These are phyloP conservation scores for Melipona quadrifasciata DNA, from an alignment of 1,140 invertebrate genomes.

Conservation along the genomic window DNA sequence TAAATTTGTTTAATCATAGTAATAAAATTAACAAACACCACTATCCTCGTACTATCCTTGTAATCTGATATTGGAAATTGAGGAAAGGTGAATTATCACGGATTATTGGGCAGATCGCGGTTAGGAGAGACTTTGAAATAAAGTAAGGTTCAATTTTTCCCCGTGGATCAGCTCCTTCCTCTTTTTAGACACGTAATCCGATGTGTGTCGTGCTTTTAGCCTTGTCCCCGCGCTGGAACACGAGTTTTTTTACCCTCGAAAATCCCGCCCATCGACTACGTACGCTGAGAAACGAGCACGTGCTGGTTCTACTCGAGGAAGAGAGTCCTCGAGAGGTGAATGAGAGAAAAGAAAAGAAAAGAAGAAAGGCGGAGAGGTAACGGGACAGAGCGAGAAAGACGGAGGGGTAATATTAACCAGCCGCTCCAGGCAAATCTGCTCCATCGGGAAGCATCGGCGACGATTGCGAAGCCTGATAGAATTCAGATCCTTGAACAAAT, in stretches of 20 bases:
- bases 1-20: too few relatives aligned
- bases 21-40: not conserved
- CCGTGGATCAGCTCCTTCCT: slow-evolving; percentile 12
- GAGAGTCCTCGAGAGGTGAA: slow-evolving; percentile 54
- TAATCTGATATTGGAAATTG: not conserved
- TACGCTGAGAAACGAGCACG: slow-evolving; percentile 66
- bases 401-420: slow-evolving; percentile 49
- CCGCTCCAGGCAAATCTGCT: slow-evolving; percentile 40
- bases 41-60: not conserved
- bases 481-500: slow-evolving; percentile 51
- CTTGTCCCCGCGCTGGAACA: slow-evolving; percentile 62
- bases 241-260: slow-evolving; percentile 65
- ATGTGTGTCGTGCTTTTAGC: slow-evolving; percentile 62
- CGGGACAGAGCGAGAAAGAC: slow-evolving; percentile 8
- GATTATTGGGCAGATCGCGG: not conserved
- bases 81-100: not conserved
- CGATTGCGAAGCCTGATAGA: slow-evolving; percentile 48
- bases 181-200: slow-evolving; percentile 52
- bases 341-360: slow-evolving; percentile 37
- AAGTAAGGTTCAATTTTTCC: slow-evolving; percentile 18
- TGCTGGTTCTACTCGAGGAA: slow-evolving; percentile 54
- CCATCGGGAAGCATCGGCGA: slow-evolving; percentile 32
- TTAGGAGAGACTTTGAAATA: not conserved
- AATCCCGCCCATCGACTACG: slow-evolving; percentile 59
- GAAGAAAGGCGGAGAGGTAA: not conserved